These are phyloP conservation scores for Carposina sasakii DNA, from an alignment of 1,140 invertebrate species.

Conservation along the genomic window DNA sequence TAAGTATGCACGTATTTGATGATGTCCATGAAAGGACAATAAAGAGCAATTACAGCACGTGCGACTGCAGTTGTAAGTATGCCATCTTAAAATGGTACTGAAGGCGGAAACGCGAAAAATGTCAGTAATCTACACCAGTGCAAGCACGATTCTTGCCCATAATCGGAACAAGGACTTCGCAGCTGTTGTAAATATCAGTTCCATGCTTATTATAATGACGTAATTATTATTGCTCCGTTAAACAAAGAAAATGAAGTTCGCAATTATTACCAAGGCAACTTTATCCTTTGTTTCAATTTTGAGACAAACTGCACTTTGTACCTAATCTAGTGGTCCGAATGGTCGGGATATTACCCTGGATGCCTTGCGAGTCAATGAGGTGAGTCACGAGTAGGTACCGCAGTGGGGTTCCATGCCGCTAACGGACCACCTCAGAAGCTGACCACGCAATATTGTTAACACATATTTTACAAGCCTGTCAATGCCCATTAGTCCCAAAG, in stretches of 20 bases:
- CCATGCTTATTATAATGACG: slow-evolving; percentile 62
- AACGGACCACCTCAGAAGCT: slow-evolving; percentile 26
- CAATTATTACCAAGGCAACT: slow-evolving; percentile 8
- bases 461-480: too few relatives aligned
- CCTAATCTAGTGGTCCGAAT: slow-evolving; percentile 29
- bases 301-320: too few relatives aligned
- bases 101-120: slow-evolving; percentile 69
- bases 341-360: slow-evolving; percentile 47
- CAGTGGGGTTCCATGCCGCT: slow-evolving; percentile 3
- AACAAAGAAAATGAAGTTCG: slow-evolving; percentile 60
- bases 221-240: slow-evolving; percentile 49
- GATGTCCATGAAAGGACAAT: too few relatives aligned
- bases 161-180: slow-evolving; percentile 67
- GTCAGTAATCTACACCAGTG: slow-evolving; percentile 58
- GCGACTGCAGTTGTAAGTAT: slow-evolving; percentile 34
- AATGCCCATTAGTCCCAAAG: too few relatives aligned
- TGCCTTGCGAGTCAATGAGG: slow-evolving; percentile 34
- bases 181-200: slow-evolving; percentile 66
- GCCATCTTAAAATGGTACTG: slow-evolving; percentile 65
- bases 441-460: slow-evolving; percentile 17
- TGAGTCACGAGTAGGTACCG: slow-evolving; percentile 40
- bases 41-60: slow-evolving; percentile 45
- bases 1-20: too few relatives aligned
- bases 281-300: background rate
- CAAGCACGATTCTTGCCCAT: slow-evolving; percentile 65